These are phyloP conservation scores for Chelidonichthys spinosus DNA, from an alignment of 2,797 vertebrate species.

Conservation along the genomic window DNA sequence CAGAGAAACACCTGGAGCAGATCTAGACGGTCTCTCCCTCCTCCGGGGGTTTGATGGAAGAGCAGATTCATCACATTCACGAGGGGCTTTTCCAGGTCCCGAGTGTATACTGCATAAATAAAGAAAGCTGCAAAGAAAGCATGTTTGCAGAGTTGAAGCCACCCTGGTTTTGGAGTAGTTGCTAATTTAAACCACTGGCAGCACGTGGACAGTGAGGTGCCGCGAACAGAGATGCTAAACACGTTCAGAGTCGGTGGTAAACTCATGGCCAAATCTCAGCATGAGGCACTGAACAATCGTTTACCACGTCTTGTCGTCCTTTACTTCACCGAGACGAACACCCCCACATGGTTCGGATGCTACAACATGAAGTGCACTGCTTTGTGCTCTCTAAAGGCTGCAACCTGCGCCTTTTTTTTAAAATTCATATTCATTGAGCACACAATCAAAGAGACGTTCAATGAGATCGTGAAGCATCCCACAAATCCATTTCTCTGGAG, in stretches of 20 bases:
- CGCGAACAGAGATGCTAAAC: slow-evolving; percentile 7
- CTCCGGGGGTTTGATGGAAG: slow-evolving; percentile 44
- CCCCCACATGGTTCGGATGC: background rate
- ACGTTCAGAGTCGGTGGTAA: slow-evolving; percentile 17
- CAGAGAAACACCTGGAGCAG: slow-evolving; percentile 74
- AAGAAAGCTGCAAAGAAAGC: slow-evolving; percentile 53
- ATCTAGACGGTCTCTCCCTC: slow-evolving; percentile 50
- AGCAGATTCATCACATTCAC: slow-evolving; percentile 71
- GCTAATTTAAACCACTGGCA: slow-evolving; percentile 30
- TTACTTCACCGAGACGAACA: background rate
- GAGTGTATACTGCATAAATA: slow-evolving; percentile 29
- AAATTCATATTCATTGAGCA: slow-evolving; percentile 66
- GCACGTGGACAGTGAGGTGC: slow-evolving; percentile 27
- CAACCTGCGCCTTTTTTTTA: slow-evolving; percentile 52
- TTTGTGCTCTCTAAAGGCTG: slow-evolving; percentile 43
- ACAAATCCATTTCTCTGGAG: slow-evolving; percentile 49
- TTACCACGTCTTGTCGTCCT: background rate
- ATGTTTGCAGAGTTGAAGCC: slow-evolving; percentile 51
- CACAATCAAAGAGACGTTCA: slow-evolving; percentile 63
- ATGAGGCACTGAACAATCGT: background rate
- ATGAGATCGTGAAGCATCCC: slow-evolving; percentile 37
- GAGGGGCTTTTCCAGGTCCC: slow-evolving; percentile 55
- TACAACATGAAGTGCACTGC: slow-evolving; percentile 17
- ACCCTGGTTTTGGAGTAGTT: slow-evolving; percentile 31
- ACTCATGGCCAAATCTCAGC: slow-evolving; percentile 16